Conservation (phyloP, 2,888 invertebrate species). For the Baccha elongata region DNA sequence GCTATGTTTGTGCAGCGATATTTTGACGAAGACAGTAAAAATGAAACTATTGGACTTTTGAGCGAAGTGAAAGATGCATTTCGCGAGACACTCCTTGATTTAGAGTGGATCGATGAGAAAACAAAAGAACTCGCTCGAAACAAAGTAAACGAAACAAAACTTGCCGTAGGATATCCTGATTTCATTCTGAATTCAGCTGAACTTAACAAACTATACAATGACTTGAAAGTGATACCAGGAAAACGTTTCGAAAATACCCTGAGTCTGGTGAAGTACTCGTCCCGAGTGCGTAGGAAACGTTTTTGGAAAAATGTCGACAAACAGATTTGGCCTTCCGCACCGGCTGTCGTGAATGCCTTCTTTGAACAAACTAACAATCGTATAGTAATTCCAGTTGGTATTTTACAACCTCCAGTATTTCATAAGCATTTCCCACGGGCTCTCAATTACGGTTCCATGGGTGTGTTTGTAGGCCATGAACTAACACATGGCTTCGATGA, state of each 20-base stretch:
- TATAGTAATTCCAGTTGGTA: slow-evolving; percentile 58
- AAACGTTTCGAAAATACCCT: slow-evolving; percentile 93
- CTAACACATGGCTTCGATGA: slow-evolving; percentile 75
- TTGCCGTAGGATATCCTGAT: slow-evolving; percentile 97
- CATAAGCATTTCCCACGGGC: slow-evolving; percentile 89
- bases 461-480: slow-evolving; percentile 76
- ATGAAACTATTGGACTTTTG: slow-evolving; percentile 91
- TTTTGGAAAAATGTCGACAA: slow-evolving; percentile 86
- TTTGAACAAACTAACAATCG: slow-evolving; percentile 88
- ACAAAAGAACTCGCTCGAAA: slow-evolving; percentile 91
- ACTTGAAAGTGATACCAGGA: slow-evolving; percentile 86
- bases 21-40: slow-evolving; percentile 84
- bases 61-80: slow-evolving; percentile 92
- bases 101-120: slow-evolving; percentile 96
- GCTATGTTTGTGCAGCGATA: slow-evolving; percentile 84
- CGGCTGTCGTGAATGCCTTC: slow-evolving; percentile 94
- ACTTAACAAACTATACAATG: slow-evolving; percentile 92
- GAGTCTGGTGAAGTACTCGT: slow-evolving; percentile 87
- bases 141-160: slow-evolving; percentile 94
- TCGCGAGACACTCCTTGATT: slow-evolving; percentile 89
- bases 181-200: slow-evolving; percentile 90
- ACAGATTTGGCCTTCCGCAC: slow-evolving; percentile 92
- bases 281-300: slow-evolving; percentile 88
- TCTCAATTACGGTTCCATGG: slow-evolving; percentile 75
- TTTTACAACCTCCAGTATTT: slow-evolving; percentile 87